Conservation (phyloP, 2,113 vertebrate species). For the Numenius arquata region DNA sequence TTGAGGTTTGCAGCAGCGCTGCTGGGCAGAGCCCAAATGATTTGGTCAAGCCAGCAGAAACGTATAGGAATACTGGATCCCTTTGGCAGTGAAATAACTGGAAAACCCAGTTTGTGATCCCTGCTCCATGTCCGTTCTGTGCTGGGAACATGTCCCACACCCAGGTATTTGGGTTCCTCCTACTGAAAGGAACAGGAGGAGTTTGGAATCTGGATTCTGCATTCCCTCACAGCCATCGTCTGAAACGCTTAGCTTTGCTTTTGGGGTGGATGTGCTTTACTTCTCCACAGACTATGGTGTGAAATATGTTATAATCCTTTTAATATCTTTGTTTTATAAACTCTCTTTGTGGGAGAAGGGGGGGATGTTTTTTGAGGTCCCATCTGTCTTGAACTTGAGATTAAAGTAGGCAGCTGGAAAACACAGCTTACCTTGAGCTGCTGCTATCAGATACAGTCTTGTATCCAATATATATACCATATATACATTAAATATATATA, state of each 20-base stretch:
- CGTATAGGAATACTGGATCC: rapidly evolving
- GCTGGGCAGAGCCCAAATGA: background rate
- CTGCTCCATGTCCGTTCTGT: rapidly evolving
- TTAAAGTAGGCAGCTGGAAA: background rate
- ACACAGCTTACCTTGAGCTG: background rate
- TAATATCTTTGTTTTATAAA: background rate
- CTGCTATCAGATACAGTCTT: background rate
- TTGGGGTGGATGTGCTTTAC: background rate
- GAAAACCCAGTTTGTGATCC: background rate
- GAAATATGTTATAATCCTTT: background rate
- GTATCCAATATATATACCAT: too few relatives aligned
- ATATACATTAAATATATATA: too few relatives aligned
- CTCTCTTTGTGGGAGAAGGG: background rate
- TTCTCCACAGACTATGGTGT: background rate
- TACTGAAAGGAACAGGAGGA: background rate
- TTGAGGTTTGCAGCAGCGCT: background rate
- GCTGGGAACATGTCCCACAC: rapidly evolving
- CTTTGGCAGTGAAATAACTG: background rate
- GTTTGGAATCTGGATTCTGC: background rate
- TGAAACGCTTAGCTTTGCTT: background rate
- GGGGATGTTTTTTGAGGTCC: background rate
- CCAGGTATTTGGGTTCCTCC: background rate
- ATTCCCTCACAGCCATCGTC: rapidly evolving
- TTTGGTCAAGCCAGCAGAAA: background rate
- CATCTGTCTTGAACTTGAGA: background rate